Conservation (phyloP, 1,140 invertebrate species). For the Nasonia vitripennis region DNA sequence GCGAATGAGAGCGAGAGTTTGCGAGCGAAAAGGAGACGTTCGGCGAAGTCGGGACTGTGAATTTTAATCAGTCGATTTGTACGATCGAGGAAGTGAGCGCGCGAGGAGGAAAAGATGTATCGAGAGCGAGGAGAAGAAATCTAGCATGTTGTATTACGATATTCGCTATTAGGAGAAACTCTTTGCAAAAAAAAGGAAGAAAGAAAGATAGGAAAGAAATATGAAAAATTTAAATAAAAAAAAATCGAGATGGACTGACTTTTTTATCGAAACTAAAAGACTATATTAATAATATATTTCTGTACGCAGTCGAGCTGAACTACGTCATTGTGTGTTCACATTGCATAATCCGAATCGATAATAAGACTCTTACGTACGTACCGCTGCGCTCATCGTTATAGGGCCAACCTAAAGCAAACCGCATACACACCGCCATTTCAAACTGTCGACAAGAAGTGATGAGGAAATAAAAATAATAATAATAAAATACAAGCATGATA, state of each 20-base stretch:
- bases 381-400: slow-evolving; percentile 63
- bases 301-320: slow-evolving; percentile 74
- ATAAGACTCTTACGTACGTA: slow-evolving; percentile 72
- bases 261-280: slow-evolving; percentile 77
- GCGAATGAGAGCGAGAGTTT: slow-evolving; percentile 44
- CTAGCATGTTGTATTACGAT: slow-evolving; percentile 57
- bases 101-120: slow-evolving; percentile 52
- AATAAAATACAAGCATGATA: not conserved
- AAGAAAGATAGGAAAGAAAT: slow-evolving; percentile 31
- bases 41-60: slow-evolving; percentile 13
- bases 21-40: slow-evolving; percentile 7
- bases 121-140: slow-evolving; percentile 56
- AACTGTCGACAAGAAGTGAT: slow-evolving; percentile 22
- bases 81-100: slow-evolving; percentile 23
- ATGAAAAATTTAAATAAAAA: slow-evolving; percentile 56
- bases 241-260: slow-evolving; percentile 75
- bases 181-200: slow-evolving; percentile 53
- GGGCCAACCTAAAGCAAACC: slow-evolving; percentile 54
- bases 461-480: not conserved
- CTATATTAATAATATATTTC: slow-evolving; percentile 75
- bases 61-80: slow-evolving; percentile 29
- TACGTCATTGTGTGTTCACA: slow-evolving; percentile 75
- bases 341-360: slow-evolving; percentile 75
- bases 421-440: slow-evolving; percentile 46
- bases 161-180: slow-evolving; percentile 35